These are phyloP conservation scores for Acleris emargana DNA, from an alignment of 2,888 invertebrate species.

Conservation along the genomic window DNA sequence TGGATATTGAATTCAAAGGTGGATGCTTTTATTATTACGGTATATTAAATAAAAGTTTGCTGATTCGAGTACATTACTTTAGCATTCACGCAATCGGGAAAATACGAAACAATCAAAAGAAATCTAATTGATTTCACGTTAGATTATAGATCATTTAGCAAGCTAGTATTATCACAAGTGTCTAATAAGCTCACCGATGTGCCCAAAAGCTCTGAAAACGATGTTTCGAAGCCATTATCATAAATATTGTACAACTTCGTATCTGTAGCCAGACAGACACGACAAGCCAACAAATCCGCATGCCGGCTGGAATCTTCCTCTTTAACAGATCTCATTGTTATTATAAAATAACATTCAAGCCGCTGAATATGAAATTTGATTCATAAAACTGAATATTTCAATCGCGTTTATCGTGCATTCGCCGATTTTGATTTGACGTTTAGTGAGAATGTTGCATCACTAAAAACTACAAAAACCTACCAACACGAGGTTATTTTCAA, in stretches of 20 bases:
- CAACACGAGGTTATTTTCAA: too few relatives aligned
- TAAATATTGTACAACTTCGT: slow-evolving; percentile 28
- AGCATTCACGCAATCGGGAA: too few relatives aligned
- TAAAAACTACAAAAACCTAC: too few relatives aligned
- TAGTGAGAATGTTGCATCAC: too few relatives aligned
- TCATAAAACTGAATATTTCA: slow-evolving; percentile 12
- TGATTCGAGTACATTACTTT: too few relatives aligned
- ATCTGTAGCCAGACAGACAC: slow-evolving; percentile 29
- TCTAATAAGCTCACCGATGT: slow-evolving; percentile 15
- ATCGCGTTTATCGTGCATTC: not conserved
- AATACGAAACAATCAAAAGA: too few relatives aligned
- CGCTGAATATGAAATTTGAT: not conserved
- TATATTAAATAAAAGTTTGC: too few relatives aligned
- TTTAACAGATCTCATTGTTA: slow-evolving; percentile 16
- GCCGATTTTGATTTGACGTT: slow-evolving; percentile 1
- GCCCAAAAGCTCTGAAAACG: slow-evolving; percentile 25
- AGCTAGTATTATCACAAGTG: not conserved
- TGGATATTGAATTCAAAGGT: too few relatives aligned
- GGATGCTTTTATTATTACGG: too few relatives aligned
- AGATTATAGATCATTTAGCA: not conserved
- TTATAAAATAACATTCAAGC: not conserved
- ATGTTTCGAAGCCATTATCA: slow-evolving; percentile 9
- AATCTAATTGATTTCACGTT: not conserved
- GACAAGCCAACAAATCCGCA: slow-evolving; percentile 21
- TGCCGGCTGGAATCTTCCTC: slow-evolving; percentile 7